Percentiles rank a stretch among this genome's conserved stretches.
Conservation (phyloP, 2,113 vertebrate genomes). For the Lichenostomus cassidix region DNA sequence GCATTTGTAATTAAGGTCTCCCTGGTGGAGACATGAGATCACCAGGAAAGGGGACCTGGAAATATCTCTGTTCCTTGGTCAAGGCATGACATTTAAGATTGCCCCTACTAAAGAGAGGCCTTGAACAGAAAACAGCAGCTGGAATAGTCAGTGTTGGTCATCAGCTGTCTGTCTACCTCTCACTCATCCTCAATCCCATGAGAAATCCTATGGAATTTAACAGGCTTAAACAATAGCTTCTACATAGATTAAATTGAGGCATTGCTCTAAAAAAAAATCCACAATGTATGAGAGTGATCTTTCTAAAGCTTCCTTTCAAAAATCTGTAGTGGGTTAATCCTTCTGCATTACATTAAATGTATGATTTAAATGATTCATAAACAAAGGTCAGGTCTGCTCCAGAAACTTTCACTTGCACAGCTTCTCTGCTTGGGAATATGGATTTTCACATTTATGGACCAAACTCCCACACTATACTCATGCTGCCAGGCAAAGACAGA, state of each 20-base stretch:
- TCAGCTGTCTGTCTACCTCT: slow-evolving; percentile 16
- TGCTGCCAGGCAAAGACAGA: background rate
- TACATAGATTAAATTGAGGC: slow-evolving; percentile 25
- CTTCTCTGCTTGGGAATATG: background rate
- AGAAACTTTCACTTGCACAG: background rate
- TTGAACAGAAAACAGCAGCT: slow-evolving; percentile 17
- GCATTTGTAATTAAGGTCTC: slow-evolving; percentile 39
- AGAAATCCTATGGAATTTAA: slow-evolving; percentile 48
- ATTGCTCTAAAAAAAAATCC: background rate
- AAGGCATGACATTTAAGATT: slow-evolving; percentile 7
- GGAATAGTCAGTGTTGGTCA: background rate
- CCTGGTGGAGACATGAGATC: slow-evolving; percentile 37
- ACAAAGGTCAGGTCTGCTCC: background rate
- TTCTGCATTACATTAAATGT: background rate
- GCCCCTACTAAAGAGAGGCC: background rate
- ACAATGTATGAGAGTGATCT: background rate
- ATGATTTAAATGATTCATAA: background rate
- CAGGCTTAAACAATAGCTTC: slow-evolving; percentile 11
- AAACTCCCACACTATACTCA: background rate
- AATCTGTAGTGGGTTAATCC: background rate
- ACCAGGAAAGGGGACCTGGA: background rate
- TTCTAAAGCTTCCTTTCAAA: background rate
- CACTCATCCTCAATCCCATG: background rate
- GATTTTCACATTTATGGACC: background rate
- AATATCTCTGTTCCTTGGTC: background rate